A percentile compares a stretch with the other conserved stretches of the same genome.
Conservation (phyloP, 2,888 invertebrate species). For the Hedya salicella region DNA sequence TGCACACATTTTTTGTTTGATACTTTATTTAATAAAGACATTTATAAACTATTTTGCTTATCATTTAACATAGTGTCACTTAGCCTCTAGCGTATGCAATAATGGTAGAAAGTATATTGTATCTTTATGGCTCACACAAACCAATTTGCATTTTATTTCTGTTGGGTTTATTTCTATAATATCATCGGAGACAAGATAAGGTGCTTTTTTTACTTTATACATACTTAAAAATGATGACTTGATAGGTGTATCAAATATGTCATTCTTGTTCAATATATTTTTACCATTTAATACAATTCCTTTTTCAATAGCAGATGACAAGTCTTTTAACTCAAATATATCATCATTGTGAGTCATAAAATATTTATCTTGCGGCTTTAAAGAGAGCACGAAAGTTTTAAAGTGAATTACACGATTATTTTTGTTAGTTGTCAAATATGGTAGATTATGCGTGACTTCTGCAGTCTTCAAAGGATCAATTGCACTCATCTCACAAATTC, state of each 20-base stretch:
- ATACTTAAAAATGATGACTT: constrained; percentile 42
- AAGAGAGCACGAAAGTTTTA: not conserved
- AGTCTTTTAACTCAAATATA: constrained; percentile 36
- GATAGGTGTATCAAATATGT: constrained; percentile 8
- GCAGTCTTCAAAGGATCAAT: not conserved
- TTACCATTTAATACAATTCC: not conserved
- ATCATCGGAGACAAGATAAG: constrained; percentile 10
- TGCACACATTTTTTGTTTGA: not conserved
- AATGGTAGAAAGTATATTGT: constrained; percentile 35
- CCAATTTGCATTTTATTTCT: constrained; percentile 40
- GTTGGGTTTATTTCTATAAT: constrained; percentile 13
- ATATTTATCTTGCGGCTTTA: constrained; percentile 24
- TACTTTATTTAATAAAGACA: constrained; percentile 2
- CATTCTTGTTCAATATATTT: constrained; percentile 20
- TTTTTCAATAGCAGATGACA: constrained; percentile 3
- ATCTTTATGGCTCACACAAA: constrained; percentile 34
- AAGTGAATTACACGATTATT: constrained; percentile 7
- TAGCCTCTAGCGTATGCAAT: constrained; percentile 30
- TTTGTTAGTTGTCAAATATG: constrained; percentile 17
- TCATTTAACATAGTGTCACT: constrained; percentile 2
- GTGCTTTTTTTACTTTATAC: constrained; percentile 35
- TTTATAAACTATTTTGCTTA: not conserved
- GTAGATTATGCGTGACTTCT: not conserved
- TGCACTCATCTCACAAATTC: constrained; percentile 32
- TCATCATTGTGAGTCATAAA: constrained; percentile 36